A percentile compares a stretch with the other conserved stretches of the same genome.
Evolutionary conservation across 2,797 vertebrate genomes (phyloP).

Genomic region (Eidolon dupreanum): DNA sequence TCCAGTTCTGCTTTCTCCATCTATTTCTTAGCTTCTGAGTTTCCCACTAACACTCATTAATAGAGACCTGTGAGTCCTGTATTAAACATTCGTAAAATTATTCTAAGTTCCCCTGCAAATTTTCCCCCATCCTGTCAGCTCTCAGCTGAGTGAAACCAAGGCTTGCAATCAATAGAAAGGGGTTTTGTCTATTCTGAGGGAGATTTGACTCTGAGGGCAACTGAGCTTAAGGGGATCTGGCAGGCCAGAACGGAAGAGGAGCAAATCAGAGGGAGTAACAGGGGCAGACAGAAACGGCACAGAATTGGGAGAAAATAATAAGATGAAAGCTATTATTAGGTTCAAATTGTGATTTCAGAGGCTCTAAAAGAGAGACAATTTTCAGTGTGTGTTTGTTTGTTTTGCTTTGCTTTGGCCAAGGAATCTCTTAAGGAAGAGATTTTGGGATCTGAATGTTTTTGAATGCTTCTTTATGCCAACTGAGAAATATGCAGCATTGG

Average conservation of each 20-base stretch:
- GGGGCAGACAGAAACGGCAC: neutral
- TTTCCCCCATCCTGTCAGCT: neutral
- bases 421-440: slow-evolving; percentile 4
- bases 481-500: neutral
- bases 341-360: neutral
- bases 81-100: neutral
- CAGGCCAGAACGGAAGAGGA: neutral
- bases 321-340: neutral
- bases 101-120: neutral
- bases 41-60: neutral
- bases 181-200: neutral
- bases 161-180: neutral
- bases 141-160: neutral
- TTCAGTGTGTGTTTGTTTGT: neutral
- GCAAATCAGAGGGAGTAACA: neutral
- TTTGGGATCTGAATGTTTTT: neutral
- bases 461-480: neutral
- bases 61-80: neutral
- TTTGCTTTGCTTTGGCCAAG: slow-evolving; percentile 13
- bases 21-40: neutral
- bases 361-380: neutral
- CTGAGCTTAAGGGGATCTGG: neutral
- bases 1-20: neutral
- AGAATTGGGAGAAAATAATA: neutral
- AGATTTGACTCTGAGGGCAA: neutral